Percentiles rank a stretch among this genome's conserved stretches.
phyloP scores from a whole-genome alignment of 2,113 vertebrate species.

The Dromiciops gliroides region DNA sequence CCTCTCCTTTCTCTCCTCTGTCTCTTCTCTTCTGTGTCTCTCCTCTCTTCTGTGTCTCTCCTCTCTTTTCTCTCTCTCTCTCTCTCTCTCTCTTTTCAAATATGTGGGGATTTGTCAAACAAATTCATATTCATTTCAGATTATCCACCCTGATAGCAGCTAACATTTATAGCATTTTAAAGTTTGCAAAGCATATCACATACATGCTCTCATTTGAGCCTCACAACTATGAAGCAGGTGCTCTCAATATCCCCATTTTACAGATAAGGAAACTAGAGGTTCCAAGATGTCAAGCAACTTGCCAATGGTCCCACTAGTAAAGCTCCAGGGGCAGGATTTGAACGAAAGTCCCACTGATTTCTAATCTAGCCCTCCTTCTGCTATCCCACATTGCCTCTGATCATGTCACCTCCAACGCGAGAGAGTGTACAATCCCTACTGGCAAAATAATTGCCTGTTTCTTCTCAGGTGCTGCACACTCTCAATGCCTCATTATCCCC shows the following conservation, averaged over 20 bases:
- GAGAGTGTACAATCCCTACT: neutral
- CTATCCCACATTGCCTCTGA: neutral
- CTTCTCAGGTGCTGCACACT: neutral
- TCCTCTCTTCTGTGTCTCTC: too few relatives aligned
- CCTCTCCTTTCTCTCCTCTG: too few relatives aligned
- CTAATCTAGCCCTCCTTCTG: neutral
- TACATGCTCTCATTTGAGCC: neutral
- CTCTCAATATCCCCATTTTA: neutral
- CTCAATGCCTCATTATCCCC: too few relatives aligned
- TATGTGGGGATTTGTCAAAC: too few relatives aligned
- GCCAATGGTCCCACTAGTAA: neutral
- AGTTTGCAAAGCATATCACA: neutral
- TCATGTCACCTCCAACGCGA: neutral
- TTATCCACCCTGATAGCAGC: neutral
- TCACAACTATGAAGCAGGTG: neutral
- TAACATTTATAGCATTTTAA: neutral
- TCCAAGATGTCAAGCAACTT: neutral
- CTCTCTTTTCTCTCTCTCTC: too few relatives aligned
- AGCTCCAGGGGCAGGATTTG: neutral
- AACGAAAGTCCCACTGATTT: neutral
- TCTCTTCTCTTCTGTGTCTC: too few relatives aligned
- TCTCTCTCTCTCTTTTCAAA: too few relatives aligned
- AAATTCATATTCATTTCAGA: neutral
- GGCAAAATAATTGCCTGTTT: neutral
- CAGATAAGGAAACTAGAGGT: neutral